Conservation (phyloP, 64 coral and sea anemone species). For the Pocillopora damicornis region DNA sequence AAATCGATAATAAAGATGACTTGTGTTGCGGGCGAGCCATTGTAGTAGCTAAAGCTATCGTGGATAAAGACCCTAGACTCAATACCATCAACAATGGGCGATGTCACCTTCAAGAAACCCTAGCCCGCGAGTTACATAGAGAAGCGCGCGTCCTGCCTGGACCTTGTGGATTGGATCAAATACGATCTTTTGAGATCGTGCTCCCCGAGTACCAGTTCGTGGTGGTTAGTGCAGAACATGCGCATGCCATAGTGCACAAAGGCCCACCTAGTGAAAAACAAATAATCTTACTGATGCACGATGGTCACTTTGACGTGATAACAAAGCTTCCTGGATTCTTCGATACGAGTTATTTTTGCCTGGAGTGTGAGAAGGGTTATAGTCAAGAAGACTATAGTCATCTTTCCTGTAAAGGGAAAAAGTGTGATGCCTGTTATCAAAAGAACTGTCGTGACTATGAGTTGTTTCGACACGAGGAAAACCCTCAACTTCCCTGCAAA, state of each 20-base stretch:
- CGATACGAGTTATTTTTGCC: neutral
- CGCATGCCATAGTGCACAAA: neutral
- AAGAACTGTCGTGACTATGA: neutral
- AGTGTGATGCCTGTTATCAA: neutral
- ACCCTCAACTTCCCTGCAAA: conserved; percentile 7
- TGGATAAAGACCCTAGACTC: neutral
- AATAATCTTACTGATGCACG: conserved; percentile 13
- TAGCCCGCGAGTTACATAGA: neutral
- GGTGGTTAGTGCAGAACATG: neutral
- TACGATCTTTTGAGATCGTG: neutral
- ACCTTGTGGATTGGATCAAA: neutral
- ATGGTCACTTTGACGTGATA: conserved; percentile 34
- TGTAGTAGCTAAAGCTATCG: neutral
- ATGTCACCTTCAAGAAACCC: neutral
- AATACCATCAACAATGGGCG: neutral
- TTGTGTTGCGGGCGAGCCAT: neutral
- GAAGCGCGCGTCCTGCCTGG: neutral
- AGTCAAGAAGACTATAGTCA: neutral
- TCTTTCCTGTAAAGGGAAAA: neutral
- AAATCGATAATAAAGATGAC: neutral
- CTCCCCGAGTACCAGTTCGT: neutral
- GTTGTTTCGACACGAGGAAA: neutral
- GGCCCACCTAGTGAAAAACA: neutral
- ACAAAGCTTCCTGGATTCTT: conserved; percentile 14
- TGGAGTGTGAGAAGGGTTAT: conserved; percentile 32